Conservation (phyloP, 2,797 vertebrate genomes). For the Tenualosa ilisha region DNA sequence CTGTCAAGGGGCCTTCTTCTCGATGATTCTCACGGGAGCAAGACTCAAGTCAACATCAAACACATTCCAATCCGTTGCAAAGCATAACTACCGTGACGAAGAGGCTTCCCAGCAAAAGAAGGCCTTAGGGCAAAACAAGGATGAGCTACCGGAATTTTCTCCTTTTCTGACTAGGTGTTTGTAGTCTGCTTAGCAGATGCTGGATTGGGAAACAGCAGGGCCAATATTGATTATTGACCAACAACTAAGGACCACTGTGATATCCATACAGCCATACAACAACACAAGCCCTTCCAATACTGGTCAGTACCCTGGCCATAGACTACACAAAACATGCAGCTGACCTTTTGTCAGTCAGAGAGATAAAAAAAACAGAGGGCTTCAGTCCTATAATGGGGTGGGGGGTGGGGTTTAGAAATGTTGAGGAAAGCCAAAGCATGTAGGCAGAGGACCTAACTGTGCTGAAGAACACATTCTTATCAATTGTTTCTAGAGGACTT, state of each 20-base stretch:
- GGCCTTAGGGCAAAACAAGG: conserved; percentile 48
- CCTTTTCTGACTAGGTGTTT: conserved; percentile 38
- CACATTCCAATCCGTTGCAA: conserved; percentile 44
- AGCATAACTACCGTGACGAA: conserved; percentile 53
- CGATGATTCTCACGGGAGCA: conserved; percentile 15
- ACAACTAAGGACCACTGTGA: conserved; percentile 57
- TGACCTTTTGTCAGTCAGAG: conserved; percentile 46
- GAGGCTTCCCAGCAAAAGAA: conserved; percentile 48
- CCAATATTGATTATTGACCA: conserved; percentile 69
- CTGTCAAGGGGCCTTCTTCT: neutral
- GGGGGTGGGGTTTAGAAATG: neutral
- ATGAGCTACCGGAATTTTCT: conserved; percentile 51
- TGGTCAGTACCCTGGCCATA: conserved; percentile 28
- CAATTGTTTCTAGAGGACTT: conserved; percentile 7
- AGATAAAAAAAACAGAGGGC: neutral
- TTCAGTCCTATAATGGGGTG: neutral
- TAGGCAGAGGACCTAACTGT: neutral
- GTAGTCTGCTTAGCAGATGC: conserved; percentile 51
- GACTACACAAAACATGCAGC: conserved; percentile 43
- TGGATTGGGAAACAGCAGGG: conserved; percentile 58
- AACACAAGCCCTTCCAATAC: conserved; percentile 35
- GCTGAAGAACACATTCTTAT: neutral
- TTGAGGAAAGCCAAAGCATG: neutral
- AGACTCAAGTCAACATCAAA: conserved; percentile 41
- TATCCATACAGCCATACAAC: conserved; percentile 52